Percentiles rank a stretch among this genome's conserved stretches.
phyloP scores from a whole-genome alignment of 2,888 invertebrate genomes.

The Pyralis farinalis region DNA sequence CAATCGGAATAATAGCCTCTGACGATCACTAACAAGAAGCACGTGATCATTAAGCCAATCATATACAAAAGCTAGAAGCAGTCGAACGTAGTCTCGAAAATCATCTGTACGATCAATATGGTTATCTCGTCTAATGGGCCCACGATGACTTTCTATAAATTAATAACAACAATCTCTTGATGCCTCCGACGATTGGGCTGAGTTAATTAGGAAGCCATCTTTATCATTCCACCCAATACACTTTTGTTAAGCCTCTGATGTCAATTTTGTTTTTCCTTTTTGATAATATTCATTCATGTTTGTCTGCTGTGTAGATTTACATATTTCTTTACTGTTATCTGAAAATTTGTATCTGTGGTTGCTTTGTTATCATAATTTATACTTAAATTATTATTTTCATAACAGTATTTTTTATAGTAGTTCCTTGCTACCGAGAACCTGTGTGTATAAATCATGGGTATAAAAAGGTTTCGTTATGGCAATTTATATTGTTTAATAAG shows the following conservation, averaged over 20 bases:
- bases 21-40: slow-evolving; percentile 73
- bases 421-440: slow-evolving; percentile 24
- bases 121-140: slow-evolving; percentile 68
- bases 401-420: slow-evolving; percentile 17
- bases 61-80: slow-evolving; percentile 58
- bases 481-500: slow-evolving; percentile 44
- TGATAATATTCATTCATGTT: slow-evolving; percentile 24
- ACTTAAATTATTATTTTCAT: neutral
- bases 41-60: slow-evolving; percentile 73
- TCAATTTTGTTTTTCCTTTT: slow-evolving; percentile 41
- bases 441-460: slow-evolving; percentile 33
- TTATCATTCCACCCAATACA: slow-evolving; percentile 53
- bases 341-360: neutral
- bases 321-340: neutral
- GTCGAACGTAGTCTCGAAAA: slow-evolving; percentile 43
- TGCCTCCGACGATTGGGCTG: slow-evolving; percentile 61
- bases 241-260: slow-evolving; percentile 45
- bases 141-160: slow-evolving; percentile 79
- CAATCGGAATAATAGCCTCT: slow-evolving; percentile 54
- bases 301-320: neutral
- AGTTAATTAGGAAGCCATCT: slow-evolving; percentile 72
- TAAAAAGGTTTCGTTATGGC: slow-evolving; percentile 45
- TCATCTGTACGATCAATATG: slow-evolving; percentile 68
- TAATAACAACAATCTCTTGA: slow-evolving; percentile 68
- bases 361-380: neutral